phyloP scores from a whole-genome alignment of 1,140 invertebrate genomes.

The Anastatus disparis region DNA sequence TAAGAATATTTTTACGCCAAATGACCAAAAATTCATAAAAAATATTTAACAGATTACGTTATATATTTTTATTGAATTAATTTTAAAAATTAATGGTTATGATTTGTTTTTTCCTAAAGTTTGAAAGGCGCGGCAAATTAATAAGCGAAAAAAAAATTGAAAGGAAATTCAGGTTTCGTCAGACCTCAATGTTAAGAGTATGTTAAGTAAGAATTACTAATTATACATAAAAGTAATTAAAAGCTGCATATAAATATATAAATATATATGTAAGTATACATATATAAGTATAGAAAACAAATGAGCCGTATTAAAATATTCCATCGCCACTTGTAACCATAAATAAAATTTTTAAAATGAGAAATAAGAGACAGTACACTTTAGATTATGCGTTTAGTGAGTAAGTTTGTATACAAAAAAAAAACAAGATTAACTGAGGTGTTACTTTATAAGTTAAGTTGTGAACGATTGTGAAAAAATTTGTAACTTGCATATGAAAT shows the following conservation, averaged over 20 bases:
- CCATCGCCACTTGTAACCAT: constrained; percentile 62
- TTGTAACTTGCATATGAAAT: constrained; percentile 19
- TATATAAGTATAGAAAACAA: constrained; percentile 47
- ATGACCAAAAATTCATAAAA: no score
- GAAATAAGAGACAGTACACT: constrained; percentile 53
- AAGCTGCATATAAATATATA: constrained; percentile 49
- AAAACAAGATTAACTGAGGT: constrained; percentile 49
- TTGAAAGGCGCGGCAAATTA: constrained; percentile 39
- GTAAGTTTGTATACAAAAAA: constrained; percentile 67
- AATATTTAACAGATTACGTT: no score
- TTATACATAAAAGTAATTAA: constrained; percentile 54
- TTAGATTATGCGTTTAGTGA: constrained; percentile 58
- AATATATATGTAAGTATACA: constrained; percentile 34
- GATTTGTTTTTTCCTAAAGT: no score
- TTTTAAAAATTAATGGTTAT: no score
- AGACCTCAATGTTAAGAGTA: constrained; percentile 63
- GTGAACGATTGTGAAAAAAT: constrained; percentile 29
- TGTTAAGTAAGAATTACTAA: constrained; percentile 51
- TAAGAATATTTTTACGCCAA: constrained; percentile 9
- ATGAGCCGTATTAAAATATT: constrained; percentile 64
- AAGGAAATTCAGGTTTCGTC: constrained; percentile 62
- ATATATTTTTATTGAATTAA: no score
- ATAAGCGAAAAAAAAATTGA: constrained; percentile 45
- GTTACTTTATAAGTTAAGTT: constrained; percentile 40
- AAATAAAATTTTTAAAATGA: constrained; percentile 42